Conservation (phyloP, 2,113 vertebrate genomes). For the Ciconia stormi region DNA sequence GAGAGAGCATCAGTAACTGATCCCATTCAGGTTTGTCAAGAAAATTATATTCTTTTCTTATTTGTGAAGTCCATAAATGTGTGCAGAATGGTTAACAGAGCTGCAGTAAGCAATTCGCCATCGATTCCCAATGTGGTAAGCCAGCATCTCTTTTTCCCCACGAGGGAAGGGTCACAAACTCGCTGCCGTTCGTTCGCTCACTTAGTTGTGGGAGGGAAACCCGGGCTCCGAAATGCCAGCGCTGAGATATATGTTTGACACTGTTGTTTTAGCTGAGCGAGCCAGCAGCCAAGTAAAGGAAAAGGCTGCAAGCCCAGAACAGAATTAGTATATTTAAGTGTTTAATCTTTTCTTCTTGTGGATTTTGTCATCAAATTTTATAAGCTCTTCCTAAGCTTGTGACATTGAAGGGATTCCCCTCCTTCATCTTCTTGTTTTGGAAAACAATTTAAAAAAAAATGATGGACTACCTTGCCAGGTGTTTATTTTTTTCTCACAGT, state of each 20-base stretch:
- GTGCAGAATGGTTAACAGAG: background rate
- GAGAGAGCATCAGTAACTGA: background rate
- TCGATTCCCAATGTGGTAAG: background rate
- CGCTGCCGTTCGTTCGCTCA: accelerated
- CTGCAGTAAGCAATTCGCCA: background rate
- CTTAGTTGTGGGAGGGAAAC: background rate
- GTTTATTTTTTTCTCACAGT: background rate
- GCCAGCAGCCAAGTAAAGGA: background rate
- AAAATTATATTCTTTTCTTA: background rate
- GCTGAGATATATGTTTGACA: background rate
- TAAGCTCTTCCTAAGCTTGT: background rate
- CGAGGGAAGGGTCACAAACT: background rate
- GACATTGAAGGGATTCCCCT: background rate
- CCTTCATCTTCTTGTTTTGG: background rate
- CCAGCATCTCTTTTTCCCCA: background rate
- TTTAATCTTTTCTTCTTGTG: background rate
- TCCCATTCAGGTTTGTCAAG: background rate
- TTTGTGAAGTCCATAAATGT: background rate
- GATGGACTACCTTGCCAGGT: background rate
- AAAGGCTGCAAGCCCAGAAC: background rate
- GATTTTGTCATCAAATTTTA: background rate
- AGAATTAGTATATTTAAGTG: background rate
- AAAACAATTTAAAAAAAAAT: background rate
- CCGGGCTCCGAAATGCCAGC: background rate
- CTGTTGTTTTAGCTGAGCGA: background rate